Percentiles rank a stretch among this genome's conserved stretches.
phyloP scores from a whole-genome alignment of 2,113 vertebrate species.

The Thunnus thynnus region DNA sequence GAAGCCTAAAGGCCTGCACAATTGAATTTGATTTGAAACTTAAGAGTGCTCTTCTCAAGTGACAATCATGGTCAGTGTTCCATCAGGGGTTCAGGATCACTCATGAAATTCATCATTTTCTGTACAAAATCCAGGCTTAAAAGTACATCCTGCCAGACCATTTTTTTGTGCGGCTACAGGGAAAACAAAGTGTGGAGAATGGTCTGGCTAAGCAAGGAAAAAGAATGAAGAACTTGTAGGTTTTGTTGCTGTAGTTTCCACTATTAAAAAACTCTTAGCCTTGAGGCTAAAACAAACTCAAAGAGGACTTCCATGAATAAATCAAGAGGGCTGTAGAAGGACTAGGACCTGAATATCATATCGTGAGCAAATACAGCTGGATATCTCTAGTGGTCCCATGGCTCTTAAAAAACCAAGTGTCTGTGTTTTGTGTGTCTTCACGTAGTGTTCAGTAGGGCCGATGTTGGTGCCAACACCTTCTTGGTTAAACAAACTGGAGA shows the following conservation, averaged over 20 bases:
- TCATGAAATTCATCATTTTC: neutral
- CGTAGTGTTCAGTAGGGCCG: neutral
- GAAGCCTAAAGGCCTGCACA: slow-evolving; percentile 14
- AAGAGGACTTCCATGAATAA: slow-evolving; percentile 65
- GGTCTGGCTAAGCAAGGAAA: neutral
- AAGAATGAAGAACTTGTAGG: neutral
- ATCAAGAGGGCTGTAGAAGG: slow-evolving; percentile 53
- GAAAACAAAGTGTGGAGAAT: slow-evolving; percentile 21
- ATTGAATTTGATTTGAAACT: slow-evolving; percentile 22
- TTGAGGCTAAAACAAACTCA: slow-evolving; percentile 35
- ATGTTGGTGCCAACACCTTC: slow-evolving; percentile 17
- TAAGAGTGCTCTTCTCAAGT: neutral
- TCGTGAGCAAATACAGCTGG: slow-evolving; percentile 45
- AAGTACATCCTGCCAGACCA: neutral
- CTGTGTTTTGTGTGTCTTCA: slow-evolving; percentile 18
- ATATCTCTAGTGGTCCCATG: slow-evolving; percentile 10
- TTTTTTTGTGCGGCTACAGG: neutral
- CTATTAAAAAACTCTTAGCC: slow-evolving; percentile 16
- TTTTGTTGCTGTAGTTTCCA: slow-evolving; percentile 29
- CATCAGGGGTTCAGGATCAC: neutral
- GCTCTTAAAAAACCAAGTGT: slow-evolving; percentile 11
- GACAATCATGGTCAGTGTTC: neutral
- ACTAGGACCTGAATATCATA: slow-evolving; percentile 37
- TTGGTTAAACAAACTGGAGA: slow-evolving; percentile 44
- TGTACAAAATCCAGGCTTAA: neutral